Evolutionary conservation across 2,888 invertebrate genomes (phyloP), one percentile per base, ranked within the genome.

Genomic region (Netelia melanura): DNA sequence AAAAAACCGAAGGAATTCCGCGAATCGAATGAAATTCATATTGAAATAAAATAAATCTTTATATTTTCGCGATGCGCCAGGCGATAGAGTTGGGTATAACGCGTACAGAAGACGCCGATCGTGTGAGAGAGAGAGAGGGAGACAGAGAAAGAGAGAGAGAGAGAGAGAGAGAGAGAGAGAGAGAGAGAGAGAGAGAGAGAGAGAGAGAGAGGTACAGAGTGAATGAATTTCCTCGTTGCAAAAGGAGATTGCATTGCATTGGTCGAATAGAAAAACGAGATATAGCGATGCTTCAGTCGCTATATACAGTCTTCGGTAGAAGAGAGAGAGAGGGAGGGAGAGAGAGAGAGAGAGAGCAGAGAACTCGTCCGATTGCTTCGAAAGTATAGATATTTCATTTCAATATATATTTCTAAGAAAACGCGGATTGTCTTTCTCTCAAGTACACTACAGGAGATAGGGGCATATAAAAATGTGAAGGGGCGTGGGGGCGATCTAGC

Each of bases 351-450:
- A 71, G 14, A 72, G 61, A 75, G 38, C 30, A 38, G 30, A 38
- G 30, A 38, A n/a, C 3, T 25, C 2, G n/a, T 17, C 30, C 70
- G 79, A 83, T 83, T 83, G 83, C 64, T 76, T 52, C 21, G 44
- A 30, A 68, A 70, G 76, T 82, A 58, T 56, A 78, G 84, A 84
- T 84, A 84, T 82, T 85, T 85, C 75, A 75, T 84, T 81, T 84
- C 84, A 68, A 78, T 81, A 70, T 74, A 61, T 72, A 56, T 72
- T 38, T 58, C 67, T 56, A 75, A 56, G 65, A 74, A 85, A 71
- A 76, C 56, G 58, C 70, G 70, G 81, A 82, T 81, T 81, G 78
- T 81, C 72, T 78, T 77, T 81, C 70, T 72, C 44, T 61, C 52
- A 61, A 65, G 65, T 43, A 52, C 65, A 74, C 74, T 71, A 58